phyloP scores from a whole-genome alignment of 2,113 vertebrate species.

The Corythornis vintsioides region DNA sequence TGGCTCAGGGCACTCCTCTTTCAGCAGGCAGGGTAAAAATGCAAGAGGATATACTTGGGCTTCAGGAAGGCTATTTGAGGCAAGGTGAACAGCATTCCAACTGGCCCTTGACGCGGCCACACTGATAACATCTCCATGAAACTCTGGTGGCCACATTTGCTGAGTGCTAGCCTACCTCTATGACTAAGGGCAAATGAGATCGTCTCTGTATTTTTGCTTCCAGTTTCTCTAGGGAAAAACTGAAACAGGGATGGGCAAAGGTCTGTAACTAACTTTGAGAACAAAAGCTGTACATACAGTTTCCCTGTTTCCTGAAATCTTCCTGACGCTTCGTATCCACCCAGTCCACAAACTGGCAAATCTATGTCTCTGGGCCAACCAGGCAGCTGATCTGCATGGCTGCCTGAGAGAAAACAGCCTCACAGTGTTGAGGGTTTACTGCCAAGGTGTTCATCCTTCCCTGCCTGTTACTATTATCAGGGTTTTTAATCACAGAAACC shows the following conservation, averaged over 20 bases:
- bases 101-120: background rate
- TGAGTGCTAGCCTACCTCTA: background rate
- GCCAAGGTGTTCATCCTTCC: background rate
- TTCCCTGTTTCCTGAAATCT: background rate
- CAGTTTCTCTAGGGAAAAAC: background rate
- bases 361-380: background rate
- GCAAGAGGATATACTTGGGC: background rate
- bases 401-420: background rate
- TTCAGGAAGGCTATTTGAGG: background rate
- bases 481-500: background rate
- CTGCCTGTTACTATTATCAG: background rate
- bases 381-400: background rate
- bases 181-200: background rate
- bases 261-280: background rate
- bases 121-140: background rate
- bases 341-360: background rate
- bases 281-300: background rate
- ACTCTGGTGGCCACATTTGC: background rate
- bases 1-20: background rate
- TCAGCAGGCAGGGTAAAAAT: background rate
- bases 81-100: background rate
- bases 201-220: background rate
- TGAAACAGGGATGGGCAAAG: background rate
- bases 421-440: background rate
- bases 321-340: background rate